phyloP scores from a whole-genome alignment of 2,888 invertebrate genomes.

The Girardia tigrina region DNA sequence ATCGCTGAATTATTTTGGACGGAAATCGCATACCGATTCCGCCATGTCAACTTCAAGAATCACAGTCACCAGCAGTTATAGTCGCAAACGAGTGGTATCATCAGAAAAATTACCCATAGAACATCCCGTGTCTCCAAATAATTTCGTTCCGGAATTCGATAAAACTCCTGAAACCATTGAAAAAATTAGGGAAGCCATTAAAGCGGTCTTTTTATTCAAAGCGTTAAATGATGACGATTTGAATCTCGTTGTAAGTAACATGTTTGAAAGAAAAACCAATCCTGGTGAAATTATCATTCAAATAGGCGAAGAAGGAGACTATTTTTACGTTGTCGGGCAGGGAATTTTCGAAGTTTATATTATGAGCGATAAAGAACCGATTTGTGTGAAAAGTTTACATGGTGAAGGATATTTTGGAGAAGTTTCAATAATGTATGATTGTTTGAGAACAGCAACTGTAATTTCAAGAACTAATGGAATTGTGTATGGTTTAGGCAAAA shows the following conservation, averaged over 20 bases:
- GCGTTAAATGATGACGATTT: neutral
- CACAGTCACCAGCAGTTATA: no score
- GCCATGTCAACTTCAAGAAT: no score
- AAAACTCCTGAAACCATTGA: neutral
- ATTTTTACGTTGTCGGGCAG: neutral
- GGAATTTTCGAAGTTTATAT: neutral
- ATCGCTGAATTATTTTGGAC: no score
- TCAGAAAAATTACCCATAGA: no score
- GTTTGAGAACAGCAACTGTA: neutral
- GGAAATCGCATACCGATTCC: no score
- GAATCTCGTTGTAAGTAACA: neutral
- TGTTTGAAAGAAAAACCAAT: neutral
- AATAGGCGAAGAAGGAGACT: neutral
- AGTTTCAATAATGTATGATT: neutral
- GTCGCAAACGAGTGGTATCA: no score
- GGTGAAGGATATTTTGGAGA: conserved; percentile 23
- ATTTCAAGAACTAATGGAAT: neutral
- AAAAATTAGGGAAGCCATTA: neutral
- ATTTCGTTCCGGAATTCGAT: neutral
- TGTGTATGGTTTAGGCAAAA: neutral
- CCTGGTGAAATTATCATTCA: neutral
- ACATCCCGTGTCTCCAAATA: neutral
- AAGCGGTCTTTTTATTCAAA: neutral
- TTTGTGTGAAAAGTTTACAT: neutral
- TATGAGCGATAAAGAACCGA: neutral